These are phyloP conservation scores for Drosophila stalkeri DNA, from an alignment of 2,888 invertebrate genomes.

Conservation along the genomic window DNA sequence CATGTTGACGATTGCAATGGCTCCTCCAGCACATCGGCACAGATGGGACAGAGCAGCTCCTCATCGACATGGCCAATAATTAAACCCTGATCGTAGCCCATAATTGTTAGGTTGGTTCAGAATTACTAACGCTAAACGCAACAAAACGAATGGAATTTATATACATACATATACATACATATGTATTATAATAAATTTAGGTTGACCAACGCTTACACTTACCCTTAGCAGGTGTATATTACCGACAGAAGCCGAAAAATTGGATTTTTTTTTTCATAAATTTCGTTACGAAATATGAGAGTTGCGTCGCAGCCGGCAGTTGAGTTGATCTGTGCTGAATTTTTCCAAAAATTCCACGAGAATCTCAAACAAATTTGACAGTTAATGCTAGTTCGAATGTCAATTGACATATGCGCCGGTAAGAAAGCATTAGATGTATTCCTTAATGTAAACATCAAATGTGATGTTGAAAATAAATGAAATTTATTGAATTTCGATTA, in stretches of 20 bases:
- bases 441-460: no score
- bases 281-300: constrained; percentile 51
- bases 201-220: neutral
- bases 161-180: neutral
- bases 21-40: constrained; percentile 60
- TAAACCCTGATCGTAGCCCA: constrained; percentile 56
- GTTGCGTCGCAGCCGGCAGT: constrained; percentile 32
- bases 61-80: constrained; percentile 63
- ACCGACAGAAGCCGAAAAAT: constrained; percentile 31
- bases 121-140: constrained; percentile 8
- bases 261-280: constrained; percentile 37
- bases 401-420: neutral
- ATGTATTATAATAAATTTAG: neutral
- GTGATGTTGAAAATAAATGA: no score
- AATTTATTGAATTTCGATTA: no score
- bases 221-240: constrained; percentile 29
- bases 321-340: constrained; percentile 30
- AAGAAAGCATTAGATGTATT: neutral
- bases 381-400: neutral
- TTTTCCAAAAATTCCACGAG: neutral
- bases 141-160: no score
- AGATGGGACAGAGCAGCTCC: constrained; percentile 64
- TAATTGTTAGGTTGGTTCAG: constrained; percentile 14
- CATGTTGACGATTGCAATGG: constrained; percentile 58
- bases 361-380: neutral